phyloP scores from a whole-genome alignment of 1,140 invertebrate species.

The Metopolophium dirhodum region DNA sequence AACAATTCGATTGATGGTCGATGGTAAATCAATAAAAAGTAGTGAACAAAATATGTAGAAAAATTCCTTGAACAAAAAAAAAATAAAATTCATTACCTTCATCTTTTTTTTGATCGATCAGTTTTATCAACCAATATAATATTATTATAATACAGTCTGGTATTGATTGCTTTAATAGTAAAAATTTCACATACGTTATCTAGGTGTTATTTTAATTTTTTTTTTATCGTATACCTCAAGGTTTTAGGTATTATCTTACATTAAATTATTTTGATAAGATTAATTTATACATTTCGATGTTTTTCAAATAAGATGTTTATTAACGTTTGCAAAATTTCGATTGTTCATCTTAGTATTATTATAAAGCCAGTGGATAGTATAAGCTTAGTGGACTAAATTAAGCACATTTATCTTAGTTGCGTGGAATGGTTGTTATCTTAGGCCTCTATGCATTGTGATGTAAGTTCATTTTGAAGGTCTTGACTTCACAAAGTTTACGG shows the following conservation, averaged over 20 bases:
- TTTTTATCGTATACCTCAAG: neutral
- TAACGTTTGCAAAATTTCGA: neutral
- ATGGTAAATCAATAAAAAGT: too few species aligned
- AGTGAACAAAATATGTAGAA: too few species aligned
- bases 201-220: too few species aligned
- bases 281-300: neutral
- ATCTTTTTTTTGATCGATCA: too few species aligned
- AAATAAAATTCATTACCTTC: too few species aligned
- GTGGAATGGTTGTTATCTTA: neutral
- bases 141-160: too few species aligned
- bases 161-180: too few species aligned
- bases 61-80: too few species aligned
- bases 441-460: neutral
- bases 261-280: neutral
- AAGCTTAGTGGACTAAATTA: neutral
- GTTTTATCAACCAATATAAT: too few species aligned
- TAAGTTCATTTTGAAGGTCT: conserved; percentile 27
- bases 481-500: conserved; percentile 28
- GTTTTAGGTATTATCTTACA: neutral
- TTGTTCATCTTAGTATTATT: neutral
- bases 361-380: too few species aligned
- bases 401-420: conserved; percentile 32
- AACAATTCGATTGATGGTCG: too few species aligned
- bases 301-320: neutral
- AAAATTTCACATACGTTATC: too few species aligned